These are phyloP conservation scores for Drosophila mimetica DNA, from an alignment of 2,888 invertebrate genomes.

Conservation along the genomic window DNA sequence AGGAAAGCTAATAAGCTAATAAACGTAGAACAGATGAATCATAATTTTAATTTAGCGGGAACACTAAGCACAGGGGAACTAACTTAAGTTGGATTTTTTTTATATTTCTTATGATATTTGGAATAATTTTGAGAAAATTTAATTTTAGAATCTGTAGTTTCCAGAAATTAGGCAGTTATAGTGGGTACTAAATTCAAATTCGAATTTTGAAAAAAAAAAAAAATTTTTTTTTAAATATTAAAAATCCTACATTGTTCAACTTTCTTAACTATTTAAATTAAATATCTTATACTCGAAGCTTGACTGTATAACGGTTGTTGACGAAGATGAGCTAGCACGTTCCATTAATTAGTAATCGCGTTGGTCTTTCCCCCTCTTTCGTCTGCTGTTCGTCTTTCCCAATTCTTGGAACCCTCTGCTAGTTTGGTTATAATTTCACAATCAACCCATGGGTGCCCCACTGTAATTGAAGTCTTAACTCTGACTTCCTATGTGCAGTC, in stretches of 20 bases:
- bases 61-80: background rate
- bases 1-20: background rate
- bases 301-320: background rate
- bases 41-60: background rate
- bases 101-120: too few relatives aligned
- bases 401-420: slow-evolving; percentile 31
- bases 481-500: slow-evolving; percentile 61
- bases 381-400: background rate
- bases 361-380: slow-evolving; percentile 21
- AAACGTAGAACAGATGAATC: slow-evolving; percentile 5
- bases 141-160: too few relatives aligned
- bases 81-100: background rate
- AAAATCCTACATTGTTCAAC: too few relatives aligned
- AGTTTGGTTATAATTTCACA: slow-evolving; percentile 38
- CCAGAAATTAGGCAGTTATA: too few relatives aligned
- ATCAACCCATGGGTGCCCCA: slow-evolving; percentile 36
- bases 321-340: slow-evolving; percentile 24
- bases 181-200: too few relatives aligned
- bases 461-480: slow-evolving; percentile 56
- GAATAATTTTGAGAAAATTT: too few relatives aligned
- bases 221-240: too few relatives aligned
- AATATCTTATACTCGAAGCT: too few relatives aligned
- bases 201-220: too few relatives aligned
- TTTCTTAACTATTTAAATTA: background rate
- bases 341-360: slow-evolving; percentile 38